Evolutionary conservation across 1,140 invertebrate genomes (phyloP).

Genomic region (Metaphire vulgaris): DNA sequence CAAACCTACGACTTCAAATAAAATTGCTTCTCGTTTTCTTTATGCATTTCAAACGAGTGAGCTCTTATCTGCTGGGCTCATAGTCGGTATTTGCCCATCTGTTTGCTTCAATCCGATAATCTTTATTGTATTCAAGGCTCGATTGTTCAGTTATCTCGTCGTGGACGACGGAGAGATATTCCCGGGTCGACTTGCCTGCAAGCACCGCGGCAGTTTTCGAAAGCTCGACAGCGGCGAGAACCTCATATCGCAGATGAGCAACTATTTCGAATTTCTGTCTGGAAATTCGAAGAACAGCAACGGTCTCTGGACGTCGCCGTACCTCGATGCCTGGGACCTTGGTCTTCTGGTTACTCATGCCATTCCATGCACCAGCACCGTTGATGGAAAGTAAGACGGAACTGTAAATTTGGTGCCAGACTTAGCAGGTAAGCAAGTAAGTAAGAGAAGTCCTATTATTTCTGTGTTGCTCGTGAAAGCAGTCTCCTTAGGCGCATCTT

Average conservation of each 20-base stretch:
- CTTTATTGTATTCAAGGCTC: slow-evolving; percentile 44
- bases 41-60: too few relatives aligned
- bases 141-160: slow-evolving; percentile 53
- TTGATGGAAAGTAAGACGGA: slow-evolving; percentile 47
- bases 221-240: slow-evolving; percentile 51
- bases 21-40: too few relatives aligned
- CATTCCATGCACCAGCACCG: slow-evolving; percentile 49
- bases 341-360: slow-evolving; percentile 53
- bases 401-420: too few relatives aligned
- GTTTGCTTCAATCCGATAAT: too few relatives aligned
- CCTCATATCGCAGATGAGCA: slow-evolving; percentile 53
- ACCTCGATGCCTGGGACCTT: slow-evolving; percentile 51
- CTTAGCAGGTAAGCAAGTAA: too few relatives aligned
- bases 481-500: too few relatives aligned
- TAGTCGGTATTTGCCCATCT: too few relatives aligned
- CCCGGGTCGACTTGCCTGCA: slow-evolving; percentile 50
- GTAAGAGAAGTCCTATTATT: too few relatives aligned
- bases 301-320: slow-evolving; percentile 53
- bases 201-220: slow-evolving; percentile 48
- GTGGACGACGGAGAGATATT: slow-evolving; percentile 52
- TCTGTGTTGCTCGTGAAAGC: too few relatives aligned
- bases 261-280: slow-evolving; percentile 53
- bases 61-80: too few relatives aligned
- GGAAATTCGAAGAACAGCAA: slow-evolving; percentile 45
- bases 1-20: too few relatives aligned